Evolutionary conservation across 2,113 vertebrate genomes (phyloP).

Genomic region (Lampris incognitus): DNA sequence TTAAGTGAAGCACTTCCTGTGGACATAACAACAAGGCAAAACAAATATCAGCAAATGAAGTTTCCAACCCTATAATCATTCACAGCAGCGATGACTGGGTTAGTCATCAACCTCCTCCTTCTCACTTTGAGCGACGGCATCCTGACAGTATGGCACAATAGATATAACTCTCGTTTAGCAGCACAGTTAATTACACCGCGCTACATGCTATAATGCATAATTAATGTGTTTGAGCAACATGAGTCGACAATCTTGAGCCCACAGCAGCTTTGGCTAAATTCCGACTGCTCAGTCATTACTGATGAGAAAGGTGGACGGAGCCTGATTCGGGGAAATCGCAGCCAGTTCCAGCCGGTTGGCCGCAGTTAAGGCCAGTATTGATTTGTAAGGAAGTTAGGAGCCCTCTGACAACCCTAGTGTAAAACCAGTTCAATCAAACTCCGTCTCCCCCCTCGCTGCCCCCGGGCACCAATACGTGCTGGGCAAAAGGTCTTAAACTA

Average conservation of each 20-base stretch:
- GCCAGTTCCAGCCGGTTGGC: constrained; percentile 68
- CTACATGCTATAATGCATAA: constrained; percentile 73
- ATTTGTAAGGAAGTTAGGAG: constrained; percentile 71
- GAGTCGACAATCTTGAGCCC: constrained; percentile 63
- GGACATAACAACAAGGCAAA: constrained; percentile 51
- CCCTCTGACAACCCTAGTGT: constrained; percentile 57
- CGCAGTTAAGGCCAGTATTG: constrained; percentile 72
- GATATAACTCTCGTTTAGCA: constrained; percentile 56
- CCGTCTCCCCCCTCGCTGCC: constrained; percentile 31
- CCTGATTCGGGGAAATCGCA: constrained; percentile 49
- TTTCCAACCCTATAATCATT: constrained; percentile 60
- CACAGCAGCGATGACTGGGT: constrained; percentile 60
- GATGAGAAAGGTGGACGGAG: constrained; percentile 57
- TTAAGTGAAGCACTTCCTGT: constrained; percentile 38
- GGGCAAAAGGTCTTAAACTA: constrained; percentile 37
- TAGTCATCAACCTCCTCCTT: constrained; percentile 48
- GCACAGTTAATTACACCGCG: constrained; percentile 68
- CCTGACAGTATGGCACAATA: constrained; percentile 48
- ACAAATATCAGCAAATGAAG: constrained; percentile 34
- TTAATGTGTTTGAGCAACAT: constrained; percentile 71
- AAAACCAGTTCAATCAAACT: constrained; percentile 58
- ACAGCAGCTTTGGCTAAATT: constrained; percentile 57
- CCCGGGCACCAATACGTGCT: constrained; percentile 1
- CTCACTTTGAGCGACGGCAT: constrained; percentile 42
- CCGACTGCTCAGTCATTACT: constrained; percentile 64